Base-by-base conservation (phyloP, 2,113 vertebrate genomes). In the Tricholaema leucomelas region DNA sequence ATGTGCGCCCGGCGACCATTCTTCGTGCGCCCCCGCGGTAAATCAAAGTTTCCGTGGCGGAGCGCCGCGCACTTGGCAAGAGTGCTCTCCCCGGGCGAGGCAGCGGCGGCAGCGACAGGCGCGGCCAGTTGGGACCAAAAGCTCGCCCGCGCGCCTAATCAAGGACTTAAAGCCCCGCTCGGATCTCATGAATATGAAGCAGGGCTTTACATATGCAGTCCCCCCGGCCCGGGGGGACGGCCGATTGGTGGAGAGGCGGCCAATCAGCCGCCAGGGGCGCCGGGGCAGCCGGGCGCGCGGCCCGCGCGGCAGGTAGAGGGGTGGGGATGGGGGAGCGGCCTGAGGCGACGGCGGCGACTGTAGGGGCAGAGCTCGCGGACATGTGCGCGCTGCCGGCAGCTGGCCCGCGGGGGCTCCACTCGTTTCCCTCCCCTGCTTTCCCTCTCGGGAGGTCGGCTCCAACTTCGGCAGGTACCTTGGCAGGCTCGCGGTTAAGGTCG, bases 101-200 rank as follows among this genome's bases (percentile, higher is more conserved):
- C 97, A 97, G 98, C 97, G 96, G 63, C 17, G 27, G 97, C 81
- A 95, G 64, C 44, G 44, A 9, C 70, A 48, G 72, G 98, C 98
- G 93, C 97, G 95, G 98, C 98, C 98, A 98, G 99, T 98, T 97
- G 98, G 98, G 98, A 99, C 98, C 97, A 97, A 98, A 98, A 98
- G 98, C 98, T 98, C 98, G 98, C 98, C 97, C 97, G 97, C 98
- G 97, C 98, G 98, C 98, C 99, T 99, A 99, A 99, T 99, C 98
- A 99, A 99, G 99, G 98, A 99, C 99, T 99, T 99, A 98, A 99
- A 99, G 98, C 98, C 98, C 98, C 97, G 98, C 98, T 98, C 98
- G 98, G 96, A 94, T 98, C 99, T 99, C 98, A 99, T 99, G 98
- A 99, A 99, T 99, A 99, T 99, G 98, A 98, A 99, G 98, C 97